Percentiles rank a stretch among this genome's conserved stretches.
phyloP scores from a whole-genome alignment of 2,797 vertebrate species.

The Alauda arvensis region DNA sequence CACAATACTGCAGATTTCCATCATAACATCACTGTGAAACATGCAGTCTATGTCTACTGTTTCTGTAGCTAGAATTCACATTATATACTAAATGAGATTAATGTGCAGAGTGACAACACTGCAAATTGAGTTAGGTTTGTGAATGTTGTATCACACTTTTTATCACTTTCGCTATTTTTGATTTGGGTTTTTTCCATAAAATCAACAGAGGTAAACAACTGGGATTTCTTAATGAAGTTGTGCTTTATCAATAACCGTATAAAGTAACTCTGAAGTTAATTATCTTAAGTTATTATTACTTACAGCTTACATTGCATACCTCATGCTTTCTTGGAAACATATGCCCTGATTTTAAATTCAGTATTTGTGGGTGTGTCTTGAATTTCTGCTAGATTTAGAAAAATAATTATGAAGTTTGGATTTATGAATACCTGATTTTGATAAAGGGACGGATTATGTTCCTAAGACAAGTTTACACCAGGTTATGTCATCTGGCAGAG shows the following conservation, averaged over 20 bases:
- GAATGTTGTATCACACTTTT: background rate
- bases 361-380: background rate
- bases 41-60: background rate
- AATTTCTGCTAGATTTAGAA: background rate
- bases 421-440: background rate
- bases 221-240: background rate
- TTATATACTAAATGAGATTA: background rate
- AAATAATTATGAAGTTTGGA: background rate
- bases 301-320: background rate
- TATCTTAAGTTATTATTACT: background rate
- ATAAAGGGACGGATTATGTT: background rate
- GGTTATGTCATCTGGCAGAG: background rate
- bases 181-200: fast-evolving
- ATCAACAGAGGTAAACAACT: background rate
- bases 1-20: background rate
- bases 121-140: background rate
- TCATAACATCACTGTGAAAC: background rate
- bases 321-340: background rate
- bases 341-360: background rate
- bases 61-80: background rate
- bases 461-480: background rate
- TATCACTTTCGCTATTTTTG: background rate
- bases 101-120: background rate
- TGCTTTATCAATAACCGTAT: background rate
- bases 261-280: background rate